Evolutionary conservation across 2,888 invertebrate genomes (phyloP), one percentile per base, ranked within the genome.

Genomic region (Leucophenga maculata): DNA sequence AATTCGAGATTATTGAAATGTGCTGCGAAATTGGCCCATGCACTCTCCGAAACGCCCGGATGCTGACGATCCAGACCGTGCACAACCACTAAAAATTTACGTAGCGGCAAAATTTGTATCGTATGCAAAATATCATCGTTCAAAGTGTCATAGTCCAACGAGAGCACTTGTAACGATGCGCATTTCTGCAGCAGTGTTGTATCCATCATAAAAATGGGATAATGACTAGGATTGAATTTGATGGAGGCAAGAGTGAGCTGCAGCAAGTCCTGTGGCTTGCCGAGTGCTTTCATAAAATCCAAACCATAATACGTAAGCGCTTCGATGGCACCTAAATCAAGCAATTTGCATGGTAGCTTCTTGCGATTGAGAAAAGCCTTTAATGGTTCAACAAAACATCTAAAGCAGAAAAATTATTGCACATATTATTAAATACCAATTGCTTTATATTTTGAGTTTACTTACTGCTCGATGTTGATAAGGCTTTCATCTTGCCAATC

Each of bases 191-290:
- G 90, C 73, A 91, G 86, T 65, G 89, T 86, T 66, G 91, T 89
- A 79, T 92, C 89, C 76, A 88, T 76, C 68, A 82, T 89, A 72
- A 87, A 85, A 66, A 93, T 89, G 65, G 91, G 90, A 88, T 93
- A 93, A 80, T 91, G 90, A 79, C 92, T 91, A 69, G 93, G 93
- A 89, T 93, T 92, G 85, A 93, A 93, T 87, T 94, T 94, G 39
- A 94, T 91, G 65, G 93, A 93, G 75, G 93, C 93, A 77, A 94
- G 88, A 78, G 93, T 93, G 55, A 94, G 89, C 74, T 91, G 90
- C 71, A 90, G 90, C 64, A 94, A 85, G 70, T 91, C 90, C 76
- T 90, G 89, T 60, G 92, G 89, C 72, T 88, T 88, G 65, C 87
- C 82, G 70, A 86, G 79, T 67, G 88, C 85, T 77, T 86, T 87